Conservation (phyloP, 2,797 vertebrate genomes). For the Pseudochaenichthys georgianus region DNA sequence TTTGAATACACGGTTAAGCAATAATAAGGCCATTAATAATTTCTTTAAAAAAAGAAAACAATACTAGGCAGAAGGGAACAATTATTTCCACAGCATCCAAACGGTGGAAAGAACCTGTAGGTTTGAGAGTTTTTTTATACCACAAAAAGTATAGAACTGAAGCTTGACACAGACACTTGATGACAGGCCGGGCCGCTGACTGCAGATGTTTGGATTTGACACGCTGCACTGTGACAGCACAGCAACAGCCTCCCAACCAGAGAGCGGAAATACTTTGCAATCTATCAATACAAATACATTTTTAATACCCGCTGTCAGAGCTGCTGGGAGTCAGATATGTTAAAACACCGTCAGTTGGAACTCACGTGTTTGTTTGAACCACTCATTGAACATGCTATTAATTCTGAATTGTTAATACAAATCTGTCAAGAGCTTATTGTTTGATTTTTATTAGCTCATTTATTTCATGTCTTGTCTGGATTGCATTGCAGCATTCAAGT, state of each 20-base stretch:
- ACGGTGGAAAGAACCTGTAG: slow-evolving; percentile 7
- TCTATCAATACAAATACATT: neutral
- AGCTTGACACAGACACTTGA: slow-evolving; percentile 35
- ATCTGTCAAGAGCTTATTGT: slow-evolving; percentile 42
- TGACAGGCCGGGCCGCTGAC: slow-evolving; percentile 47
- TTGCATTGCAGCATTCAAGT: slow-evolving; percentile 51
- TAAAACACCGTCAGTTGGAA: slow-evolving; percentile 1
- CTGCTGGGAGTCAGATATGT: slow-evolving; percentile 8
- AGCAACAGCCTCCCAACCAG: slow-evolving; percentile 42
- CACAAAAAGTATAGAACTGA: slow-evolving; percentile 10
- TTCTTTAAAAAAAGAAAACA: slow-evolving; percentile 13
- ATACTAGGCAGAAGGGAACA: neutral
- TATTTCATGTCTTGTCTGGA: slow-evolving; percentile 47
- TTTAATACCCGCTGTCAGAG: no score
- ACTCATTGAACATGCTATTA: slow-evolving; percentile 48
- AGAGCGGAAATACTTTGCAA: slow-evolving; percentile 1
- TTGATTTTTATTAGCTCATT: slow-evolving; percentile 48
- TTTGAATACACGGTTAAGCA: slow-evolving; percentile 26
- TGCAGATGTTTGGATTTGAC: slow-evolving; percentile 62
- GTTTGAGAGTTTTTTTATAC: slow-evolving; percentile 8
- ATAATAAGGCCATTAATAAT: slow-evolving; percentile 30
- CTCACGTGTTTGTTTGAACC: slow-evolving; percentile 33
- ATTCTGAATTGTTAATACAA: slow-evolving; percentile 51
- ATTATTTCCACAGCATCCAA: neutral
- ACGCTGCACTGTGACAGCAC: slow-evolving; percentile 47